Conservation (phyloP, 1,140 invertebrate species). For the Elymnias hypermnestra region DNA sequence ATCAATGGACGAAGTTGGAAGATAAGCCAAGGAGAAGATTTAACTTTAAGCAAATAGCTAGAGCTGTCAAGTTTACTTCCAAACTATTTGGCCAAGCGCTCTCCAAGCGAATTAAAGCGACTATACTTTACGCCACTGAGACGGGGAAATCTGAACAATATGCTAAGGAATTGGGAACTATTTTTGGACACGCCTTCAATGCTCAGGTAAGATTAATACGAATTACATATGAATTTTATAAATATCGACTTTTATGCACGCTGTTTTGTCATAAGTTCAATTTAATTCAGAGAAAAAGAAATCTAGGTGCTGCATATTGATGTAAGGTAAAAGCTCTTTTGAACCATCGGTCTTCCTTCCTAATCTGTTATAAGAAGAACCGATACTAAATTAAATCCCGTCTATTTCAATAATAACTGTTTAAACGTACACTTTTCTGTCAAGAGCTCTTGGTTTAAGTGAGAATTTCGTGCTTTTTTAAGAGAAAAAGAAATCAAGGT, state of each 20-base stretch:
- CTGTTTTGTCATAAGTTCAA: neutral
- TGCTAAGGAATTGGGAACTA: conserved; percentile 92
- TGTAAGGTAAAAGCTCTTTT: too few species aligned
- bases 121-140: conserved; percentile 95
- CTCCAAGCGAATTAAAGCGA: conserved; percentile 94
- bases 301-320: too few species aligned
- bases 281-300: neutral
- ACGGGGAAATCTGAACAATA: conserved; percentile 96
- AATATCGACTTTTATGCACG: too few species aligned
- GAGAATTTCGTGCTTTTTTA: too few species aligned
- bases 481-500: too few species aligned
- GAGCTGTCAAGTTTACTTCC: conserved; percentile 97
- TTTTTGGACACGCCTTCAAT: conserved; percentile 96
- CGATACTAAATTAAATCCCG: too few species aligned
- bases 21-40: conserved; percentile 89
- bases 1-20: conserved; percentile 87
- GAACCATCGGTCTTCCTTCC: too few species aligned
- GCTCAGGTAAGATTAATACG: conserved; percentile 88
- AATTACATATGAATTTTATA: too few species aligned
- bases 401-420: too few species aligned
- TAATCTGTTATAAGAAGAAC: too few species aligned
- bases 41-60: conserved; percentile 97
- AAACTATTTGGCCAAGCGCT: conserved; percentile 96
- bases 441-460: too few species aligned
- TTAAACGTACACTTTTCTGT: too few species aligned